These are phyloP conservation scores for Halichoerus grypus DNA, from an alignment of 2,113 vertebrate genomes.

Conservation along the genomic window DNA sequence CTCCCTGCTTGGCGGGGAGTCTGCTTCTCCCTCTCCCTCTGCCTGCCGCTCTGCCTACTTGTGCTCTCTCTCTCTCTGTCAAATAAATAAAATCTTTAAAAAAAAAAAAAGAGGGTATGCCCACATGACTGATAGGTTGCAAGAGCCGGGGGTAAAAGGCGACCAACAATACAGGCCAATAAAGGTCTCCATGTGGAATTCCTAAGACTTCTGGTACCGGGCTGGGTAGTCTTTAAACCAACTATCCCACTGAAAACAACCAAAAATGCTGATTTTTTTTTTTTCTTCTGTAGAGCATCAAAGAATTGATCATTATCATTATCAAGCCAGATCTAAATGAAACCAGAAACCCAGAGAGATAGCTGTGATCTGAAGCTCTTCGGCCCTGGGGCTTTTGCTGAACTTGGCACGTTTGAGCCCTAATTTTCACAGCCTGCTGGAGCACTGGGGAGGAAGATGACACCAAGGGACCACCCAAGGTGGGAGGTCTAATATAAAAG, in stretches of 20 bases:
- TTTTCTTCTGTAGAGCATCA: constrained; percentile 46
- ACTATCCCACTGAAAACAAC: neutral
- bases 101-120: neutral
- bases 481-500: neutral
- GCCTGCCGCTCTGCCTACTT: no score
- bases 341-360: constrained; percentile 40
- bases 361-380: constrained; percentile 21
- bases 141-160: neutral
- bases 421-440: neutral
- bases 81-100: no score
- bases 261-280: neutral
- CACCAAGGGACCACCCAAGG: constrained; percentile 67
- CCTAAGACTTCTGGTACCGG: neutral
- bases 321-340: constrained; percentile 57
- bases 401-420: constrained; percentile 59
- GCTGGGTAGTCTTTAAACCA: neutral
- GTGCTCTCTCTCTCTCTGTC: no score
- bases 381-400: neutral
- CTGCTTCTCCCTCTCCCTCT: no score
- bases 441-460: neutral
- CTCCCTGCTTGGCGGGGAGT: no score
- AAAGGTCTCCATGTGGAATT: neutral
- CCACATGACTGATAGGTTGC: accelerated
- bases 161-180: neutral
- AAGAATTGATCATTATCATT: constrained; percentile 62